Evolutionary conservation across 64 coral and sea anemone species (phyloP).

Genomic region (Catalaphyllia jardinei): DNA sequence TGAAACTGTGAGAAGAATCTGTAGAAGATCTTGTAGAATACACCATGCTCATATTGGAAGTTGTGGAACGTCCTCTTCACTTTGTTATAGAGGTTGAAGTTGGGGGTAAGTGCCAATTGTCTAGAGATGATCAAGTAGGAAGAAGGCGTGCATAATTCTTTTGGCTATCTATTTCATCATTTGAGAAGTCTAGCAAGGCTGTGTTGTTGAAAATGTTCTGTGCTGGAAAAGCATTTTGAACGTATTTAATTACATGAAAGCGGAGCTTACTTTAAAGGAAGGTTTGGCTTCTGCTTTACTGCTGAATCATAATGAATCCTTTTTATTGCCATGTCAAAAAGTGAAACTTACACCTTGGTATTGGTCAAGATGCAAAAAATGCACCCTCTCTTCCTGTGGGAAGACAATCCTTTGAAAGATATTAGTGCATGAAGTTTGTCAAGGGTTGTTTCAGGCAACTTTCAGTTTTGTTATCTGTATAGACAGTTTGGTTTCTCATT

Average conservation of each 20-base stretch:
- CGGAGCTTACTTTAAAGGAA: not conserved
- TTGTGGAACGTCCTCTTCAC: conserved; percentile 25
- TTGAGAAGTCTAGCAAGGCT: not conserved
- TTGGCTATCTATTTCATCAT: not conserved
- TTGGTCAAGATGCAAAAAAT: not conserved
- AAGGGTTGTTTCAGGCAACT: not conserved
- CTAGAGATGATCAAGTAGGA: not conserved
- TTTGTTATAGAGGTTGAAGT: conserved; percentile 36
- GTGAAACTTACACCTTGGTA: conserved; percentile 26
- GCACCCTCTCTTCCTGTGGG: not conserved
- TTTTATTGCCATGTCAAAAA: conserved; percentile 10
- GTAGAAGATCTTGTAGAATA: not conserved
- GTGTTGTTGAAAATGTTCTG: not conserved
- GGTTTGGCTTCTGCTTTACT: not conserved
- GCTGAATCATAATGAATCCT: not conserved
- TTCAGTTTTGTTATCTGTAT: not conserved
- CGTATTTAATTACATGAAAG: not conserved
- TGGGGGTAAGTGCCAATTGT: conserved; percentile 18
- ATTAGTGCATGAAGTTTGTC: conserved; percentile 28
- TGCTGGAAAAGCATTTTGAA: not conserved
- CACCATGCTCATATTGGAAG: conserved; percentile 30
- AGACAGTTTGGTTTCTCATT: not conserved
- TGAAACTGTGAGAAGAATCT: not conserved
- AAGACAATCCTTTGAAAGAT: not conserved
- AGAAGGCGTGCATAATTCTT: not conserved